phyloP scores from a whole-genome alignment of 2,113 vertebrate species.

The Cettia cetti region DNA sequence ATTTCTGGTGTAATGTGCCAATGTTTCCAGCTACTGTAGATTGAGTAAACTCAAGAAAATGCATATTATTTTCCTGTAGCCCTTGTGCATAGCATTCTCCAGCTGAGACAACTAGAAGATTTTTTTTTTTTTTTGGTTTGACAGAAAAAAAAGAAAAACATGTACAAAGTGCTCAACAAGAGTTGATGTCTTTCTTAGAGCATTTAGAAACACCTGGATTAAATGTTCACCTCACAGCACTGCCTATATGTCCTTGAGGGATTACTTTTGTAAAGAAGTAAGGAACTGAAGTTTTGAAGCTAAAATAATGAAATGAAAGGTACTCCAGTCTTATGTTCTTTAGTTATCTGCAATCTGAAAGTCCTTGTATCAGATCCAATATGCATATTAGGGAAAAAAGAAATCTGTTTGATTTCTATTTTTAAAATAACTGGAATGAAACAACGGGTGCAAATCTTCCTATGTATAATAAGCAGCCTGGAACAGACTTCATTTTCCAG shows the following conservation, averaged over 20 bases:
- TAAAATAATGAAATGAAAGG: neutral
- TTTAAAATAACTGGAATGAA: constrained; percentile 1
- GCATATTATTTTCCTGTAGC: neutral
- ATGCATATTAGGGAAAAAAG: neutral
- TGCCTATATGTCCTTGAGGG: neutral
- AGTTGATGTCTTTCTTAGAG: neutral
- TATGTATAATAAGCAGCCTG: neutral
- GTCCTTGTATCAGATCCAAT: neutral
- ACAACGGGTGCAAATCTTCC: neutral
- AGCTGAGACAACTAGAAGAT: neutral
- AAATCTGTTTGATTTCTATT: neutral
- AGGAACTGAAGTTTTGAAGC: neutral
- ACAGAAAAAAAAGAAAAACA: neutral
- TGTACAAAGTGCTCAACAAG: neutral
- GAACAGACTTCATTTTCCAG: neutral
- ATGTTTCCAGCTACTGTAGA: neutral
- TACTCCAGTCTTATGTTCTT: neutral
- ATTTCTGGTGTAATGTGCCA: neutral
- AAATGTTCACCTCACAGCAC: neutral
- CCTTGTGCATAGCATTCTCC: neutral
- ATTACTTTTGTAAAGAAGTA: neutral
- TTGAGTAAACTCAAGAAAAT: neutral
- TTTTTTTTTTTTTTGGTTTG: neutral
- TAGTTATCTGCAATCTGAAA: neutral
- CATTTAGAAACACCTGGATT: neutral